Conservation (phyloP, 2,888 invertebrate genomes). For the Dryobotodes eremita region DNA sequence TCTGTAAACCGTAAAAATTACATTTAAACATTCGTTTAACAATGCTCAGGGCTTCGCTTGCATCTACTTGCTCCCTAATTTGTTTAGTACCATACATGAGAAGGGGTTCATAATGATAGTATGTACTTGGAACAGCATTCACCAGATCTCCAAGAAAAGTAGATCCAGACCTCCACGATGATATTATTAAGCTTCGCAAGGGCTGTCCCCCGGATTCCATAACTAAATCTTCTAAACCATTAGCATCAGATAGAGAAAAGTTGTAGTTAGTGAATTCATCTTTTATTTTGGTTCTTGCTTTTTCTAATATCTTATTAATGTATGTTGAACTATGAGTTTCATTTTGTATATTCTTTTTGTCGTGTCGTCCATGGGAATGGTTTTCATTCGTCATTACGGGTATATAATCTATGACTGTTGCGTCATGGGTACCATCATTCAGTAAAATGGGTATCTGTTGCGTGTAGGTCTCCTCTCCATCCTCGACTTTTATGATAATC, state of each 20-base stretch:
- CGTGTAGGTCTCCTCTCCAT: constrained; percentile 78
- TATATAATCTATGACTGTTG: background rate
- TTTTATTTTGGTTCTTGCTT: constrained; percentile 82
- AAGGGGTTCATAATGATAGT: constrained; percentile 97
- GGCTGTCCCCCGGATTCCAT: constrained; percentile 93
- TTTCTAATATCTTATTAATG: constrained; percentile 82
- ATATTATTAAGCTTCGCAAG: constrained; percentile 94
- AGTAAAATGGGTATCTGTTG: constrained; percentile 74
- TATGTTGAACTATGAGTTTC: constrained; percentile 59
- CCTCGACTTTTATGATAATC: constrained; percentile 90
- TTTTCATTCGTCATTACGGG: background rate
- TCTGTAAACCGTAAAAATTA: constrained; percentile 93
- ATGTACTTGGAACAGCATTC: constrained; percentile 96
- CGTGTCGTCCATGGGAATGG: background rate
- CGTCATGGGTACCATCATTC: constrained; percentile 75
- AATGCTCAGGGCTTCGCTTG: constrained; percentile 92
- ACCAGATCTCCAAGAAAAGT: constrained; percentile 97
- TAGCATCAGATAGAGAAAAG: constrained; percentile 80
- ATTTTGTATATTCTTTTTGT: background rate
- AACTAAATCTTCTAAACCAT: constrained; percentile 92
- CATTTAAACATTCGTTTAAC: constrained; percentile 94
- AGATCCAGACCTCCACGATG: constrained; percentile 97
- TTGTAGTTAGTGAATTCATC: constrained; percentile 83
- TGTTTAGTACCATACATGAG: constrained; percentile 95
- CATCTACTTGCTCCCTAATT: constrained; percentile 94